These are phyloP conservation scores for Tetragnatha montana DNA, from an alignment of 2,888 invertebrate genomes.

Conservation along the genomic window DNA sequence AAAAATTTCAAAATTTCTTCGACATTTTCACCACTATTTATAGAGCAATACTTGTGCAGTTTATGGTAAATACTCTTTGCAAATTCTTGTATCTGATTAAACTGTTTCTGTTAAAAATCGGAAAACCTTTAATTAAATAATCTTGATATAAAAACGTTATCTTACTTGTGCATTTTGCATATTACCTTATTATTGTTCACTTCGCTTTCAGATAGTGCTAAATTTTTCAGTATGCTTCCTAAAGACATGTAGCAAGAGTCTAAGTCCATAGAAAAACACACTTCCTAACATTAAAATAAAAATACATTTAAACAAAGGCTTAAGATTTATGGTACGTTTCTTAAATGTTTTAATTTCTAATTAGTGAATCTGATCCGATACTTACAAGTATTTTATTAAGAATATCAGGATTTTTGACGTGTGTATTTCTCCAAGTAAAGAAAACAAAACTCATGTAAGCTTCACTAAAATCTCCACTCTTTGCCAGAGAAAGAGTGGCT, in stretches of 20 bases:
- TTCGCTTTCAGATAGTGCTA: not conserved
- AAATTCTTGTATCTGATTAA: slow-evolving; percentile 19
- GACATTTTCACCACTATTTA: not conserved
- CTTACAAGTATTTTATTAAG: slow-evolving; percentile 53
- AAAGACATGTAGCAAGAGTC: slow-evolving; percentile 45
- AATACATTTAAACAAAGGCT: not conserved
- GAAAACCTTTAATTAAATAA: not conserved
- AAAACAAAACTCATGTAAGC: slow-evolving; percentile 46
- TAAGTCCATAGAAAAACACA: slow-evolving; percentile 26
- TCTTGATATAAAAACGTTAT: not conserved
- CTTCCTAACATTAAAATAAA: slow-evolving; percentile 15
- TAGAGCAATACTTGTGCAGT: slow-evolving; percentile 9
- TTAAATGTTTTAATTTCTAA: too few species aligned
- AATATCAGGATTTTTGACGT: slow-evolving; percentile 33
- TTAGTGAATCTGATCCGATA: not conserved
- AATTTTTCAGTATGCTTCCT: slow-evolving; percentile 27
- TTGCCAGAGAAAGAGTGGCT: slow-evolving; percentile 29
- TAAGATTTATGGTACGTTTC: too few species aligned
- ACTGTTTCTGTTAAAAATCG: slow-evolving; percentile 10
- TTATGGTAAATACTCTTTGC: slow-evolving; percentile 22
- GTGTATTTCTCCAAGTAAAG: slow-evolving; percentile 62
- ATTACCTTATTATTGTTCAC: not conserved
- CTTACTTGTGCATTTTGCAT: not conserved
- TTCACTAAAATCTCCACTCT: slow-evolving; percentile 35
- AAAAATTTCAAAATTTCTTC: not conserved